Evolutionary conservation across 1,140 invertebrate genomes (phyloP), one percentile per base, ranked within the genome.

Genomic region (Tetragonula clypearis): DNA sequence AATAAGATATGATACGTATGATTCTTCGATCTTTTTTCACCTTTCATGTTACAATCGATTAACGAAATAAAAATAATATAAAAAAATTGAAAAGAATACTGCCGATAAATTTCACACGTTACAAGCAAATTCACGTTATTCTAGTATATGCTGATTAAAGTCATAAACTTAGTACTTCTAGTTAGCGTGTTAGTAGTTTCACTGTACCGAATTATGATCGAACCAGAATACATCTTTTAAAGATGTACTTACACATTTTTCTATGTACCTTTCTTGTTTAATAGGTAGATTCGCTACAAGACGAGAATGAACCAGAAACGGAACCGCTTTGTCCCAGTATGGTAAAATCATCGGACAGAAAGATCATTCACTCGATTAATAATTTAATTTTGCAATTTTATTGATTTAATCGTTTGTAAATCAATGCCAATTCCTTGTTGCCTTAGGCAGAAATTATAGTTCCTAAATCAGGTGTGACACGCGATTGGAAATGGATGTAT

Each of bases 401-500:
- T 72, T 15, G 4, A 53, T 60, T 62, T 23, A 35, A 72, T 30
- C 21, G 3, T 35, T 23, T 26, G 11, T 1, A 72, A 69, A 53
- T 53, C 1, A 68, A 4, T n/a, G n/a, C 1, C 17, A 9, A 49
- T n/a, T 19, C 23, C 65, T 23, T 9, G 55, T 79, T 76, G 5
- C 88, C 90, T 23, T 17, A 95, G 94, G 93, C 93, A 88, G 77
- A 91, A 83, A 81, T 95, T 17, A 92, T 95, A 56, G 95, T 92
- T 82, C 95, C 95, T 2, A 95, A 94, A 90, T 91, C 88, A 17
- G 95, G 93, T 1, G 81, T 93, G 83, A 96, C 93, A 75, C 93
- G 94, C 79, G 89, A 94, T 11, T 91, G 93, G 8, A 94, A 96
- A 68, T 96, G 95, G 95, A 94, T 95, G 60, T 96, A 94, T 76